phyloP scores from a whole-genome alignment of 2,797 vertebrate species.

The Neosalanx taihuensis region DNA sequence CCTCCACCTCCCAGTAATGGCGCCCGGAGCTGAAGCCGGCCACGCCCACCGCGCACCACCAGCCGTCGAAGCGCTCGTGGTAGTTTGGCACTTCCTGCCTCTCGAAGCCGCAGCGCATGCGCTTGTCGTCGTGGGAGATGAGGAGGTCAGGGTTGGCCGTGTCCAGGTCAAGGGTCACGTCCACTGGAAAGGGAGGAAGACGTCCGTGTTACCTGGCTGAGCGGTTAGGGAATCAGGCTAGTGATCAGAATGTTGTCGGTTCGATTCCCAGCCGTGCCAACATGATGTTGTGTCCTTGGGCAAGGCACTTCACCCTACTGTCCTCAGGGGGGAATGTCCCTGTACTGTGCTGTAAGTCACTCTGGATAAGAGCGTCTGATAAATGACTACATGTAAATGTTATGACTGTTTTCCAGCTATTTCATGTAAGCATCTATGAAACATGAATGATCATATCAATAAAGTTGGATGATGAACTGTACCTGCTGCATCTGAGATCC shows the following conservation, averaged over 20 bases:
- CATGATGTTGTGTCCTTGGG: too few species aligned
- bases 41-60: constrained; percentile 74
- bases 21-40: constrained; percentile 70
- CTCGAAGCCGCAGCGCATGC: constrained; percentile 75
- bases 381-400: too few species aligned
- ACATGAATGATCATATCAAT: too few species aligned
- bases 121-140: constrained; percentile 71
- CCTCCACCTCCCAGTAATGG: constrained; percentile 79
- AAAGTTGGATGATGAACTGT: constrained; percentile 15
- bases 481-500: constrained; percentile 76
- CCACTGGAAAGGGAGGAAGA: constrained; percentile 53
- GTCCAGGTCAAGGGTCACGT: constrained; percentile 74
- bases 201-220: too few species aligned
- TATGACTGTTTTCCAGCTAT: neutral
- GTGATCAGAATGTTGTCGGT: too few species aligned
- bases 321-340: too few species aligned
- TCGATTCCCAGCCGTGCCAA: too few species aligned
- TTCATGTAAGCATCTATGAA: too few species aligned
- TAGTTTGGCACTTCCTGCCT: constrained; percentile 73
- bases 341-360: too few species aligned
- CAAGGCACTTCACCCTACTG: too few species aligned
- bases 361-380: too few species aligned
- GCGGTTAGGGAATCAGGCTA: too few species aligned
- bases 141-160: constrained; percentile 78
- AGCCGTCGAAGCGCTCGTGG: constrained; percentile 76